Percentiles rank a stretch among this genome's conserved stretches.
Evolutionary conservation across 2,113 vertebrate genomes (phyloP).

Genomic region (Rhineura floridana): DNA sequence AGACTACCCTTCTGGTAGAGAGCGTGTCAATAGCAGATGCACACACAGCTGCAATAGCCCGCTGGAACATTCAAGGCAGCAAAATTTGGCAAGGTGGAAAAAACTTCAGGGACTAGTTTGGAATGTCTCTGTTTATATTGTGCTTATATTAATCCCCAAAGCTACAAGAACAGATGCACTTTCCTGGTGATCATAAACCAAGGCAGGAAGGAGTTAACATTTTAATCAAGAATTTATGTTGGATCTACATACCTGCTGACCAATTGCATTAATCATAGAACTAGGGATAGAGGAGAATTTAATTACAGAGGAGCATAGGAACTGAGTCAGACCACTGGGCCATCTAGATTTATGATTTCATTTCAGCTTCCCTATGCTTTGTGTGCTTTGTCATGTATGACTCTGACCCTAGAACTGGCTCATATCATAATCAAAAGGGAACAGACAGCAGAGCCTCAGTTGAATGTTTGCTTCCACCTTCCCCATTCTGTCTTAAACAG

Average conservation of each 20-base stretch:
- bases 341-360: not conserved
- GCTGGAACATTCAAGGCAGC: slow-evolving; percentile 1
- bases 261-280: not conserved
- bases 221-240: slow-evolving; percentile 44
- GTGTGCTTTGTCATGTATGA: not conserved
- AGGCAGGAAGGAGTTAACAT: slow-evolving; percentile 19
- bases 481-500: too few species aligned
- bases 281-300: not conserved
- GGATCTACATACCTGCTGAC: not conserved
- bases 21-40: slow-evolving; percentile 48
- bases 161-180: slow-evolving; percentile 48
- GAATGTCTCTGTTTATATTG: slow-evolving; percentile 48
- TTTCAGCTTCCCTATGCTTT: not conserved
- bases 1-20: not conserved
- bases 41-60: slow-evolving; percentile 48
- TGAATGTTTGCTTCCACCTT: too few species aligned
- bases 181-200: slow-evolving; percentile 14
- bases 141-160: slow-evolving; percentile 34
- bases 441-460: not conserved
- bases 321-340: too few species aligned
- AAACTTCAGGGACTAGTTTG: not conserved
- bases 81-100: slow-evolving; percentile 37
- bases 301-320: too few species aligned
- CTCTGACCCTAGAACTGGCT: not conserved
- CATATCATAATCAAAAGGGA: not conserved